Evolutionary conservation across 2,113 vertebrate genomes (phyloP), one percentile per base, ranked within the genome.

Genomic region (Neogale vison): DNA sequence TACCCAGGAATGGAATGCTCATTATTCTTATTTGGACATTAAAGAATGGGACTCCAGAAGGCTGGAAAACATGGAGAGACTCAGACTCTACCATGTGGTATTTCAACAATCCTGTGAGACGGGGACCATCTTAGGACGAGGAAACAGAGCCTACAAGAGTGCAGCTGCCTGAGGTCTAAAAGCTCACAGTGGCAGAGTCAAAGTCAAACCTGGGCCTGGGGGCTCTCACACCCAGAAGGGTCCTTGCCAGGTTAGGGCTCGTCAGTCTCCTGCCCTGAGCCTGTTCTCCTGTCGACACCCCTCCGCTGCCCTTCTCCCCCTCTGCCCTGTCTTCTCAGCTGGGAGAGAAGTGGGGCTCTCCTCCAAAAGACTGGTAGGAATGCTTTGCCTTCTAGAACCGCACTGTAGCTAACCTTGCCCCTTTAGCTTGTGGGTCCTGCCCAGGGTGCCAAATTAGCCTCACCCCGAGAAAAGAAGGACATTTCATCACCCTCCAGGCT

Each of bases 11-110:
- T 76, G 42, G 55, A 95, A 95, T 85, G 36, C 15, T 88, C 12
- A 6, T 87, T 90, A 55, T 95, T 96, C 71, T 93, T 50, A 86
- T 71, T 61, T 82, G 94, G 61, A 55, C 42, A 39, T 34, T 77
- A 59, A 87, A 59, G 57, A 61, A 93, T 13, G 20, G 2, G 74
- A 82, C 61, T 50, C 55, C 42, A 81, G 92, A 94, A 94, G 12
- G 29, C 50, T 76, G 42, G 42, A 81, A 97, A 93, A 76, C 83
- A 83, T 18, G 20, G 50, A 95, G 39, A 45, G 82, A 80, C 61
- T 87, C 20, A 39, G 47, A 84, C 50, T 91, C 31, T 5, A 39
- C 42, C 42, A 12, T 29, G 52, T 81, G 29, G 59, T 45, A 47
- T 74, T 93, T 91, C 80, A 79, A 95, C 45, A 92, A 31, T n/a